A percentile compares a stretch with the other conserved stretches of the same genome.
phyloP scores from a whole-genome alignment of 2,888 invertebrate genomes.

The Limnephilus marmoratus region DNA sequence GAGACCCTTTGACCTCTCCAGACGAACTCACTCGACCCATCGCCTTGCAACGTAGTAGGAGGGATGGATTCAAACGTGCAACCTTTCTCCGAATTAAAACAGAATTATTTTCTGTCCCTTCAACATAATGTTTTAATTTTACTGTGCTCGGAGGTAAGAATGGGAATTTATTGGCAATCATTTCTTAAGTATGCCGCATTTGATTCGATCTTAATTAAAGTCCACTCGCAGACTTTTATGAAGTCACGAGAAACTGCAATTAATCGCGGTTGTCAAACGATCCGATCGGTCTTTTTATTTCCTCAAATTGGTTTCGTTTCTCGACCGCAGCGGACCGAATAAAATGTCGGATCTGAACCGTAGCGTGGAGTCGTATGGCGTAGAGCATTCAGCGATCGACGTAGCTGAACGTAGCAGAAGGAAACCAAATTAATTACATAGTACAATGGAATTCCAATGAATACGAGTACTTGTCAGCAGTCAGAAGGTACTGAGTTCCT shows the following conservation, averaged over 20 bases:
- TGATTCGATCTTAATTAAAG: neutral
- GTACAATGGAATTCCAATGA: neutral
- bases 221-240: neutral
- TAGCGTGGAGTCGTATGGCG: neutral
- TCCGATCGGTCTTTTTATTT: neutral
- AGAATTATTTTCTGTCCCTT: neutral
- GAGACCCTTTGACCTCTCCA: no score
- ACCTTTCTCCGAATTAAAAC: no score
- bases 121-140: neutral
- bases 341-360: neutral
- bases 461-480: neutral
- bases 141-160: neutral
- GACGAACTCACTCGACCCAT: no score
- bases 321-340: neutral
- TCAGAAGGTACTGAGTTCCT: neutral
- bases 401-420: neutral
- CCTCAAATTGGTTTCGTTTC: constrained; percentile 26
- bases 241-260: constrained; percentile 14
- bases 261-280: constrained; percentile 11
- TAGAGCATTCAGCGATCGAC: neutral
- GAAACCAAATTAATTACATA: neutral
- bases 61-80: no score
- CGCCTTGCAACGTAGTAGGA: no score
- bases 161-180: neutral
- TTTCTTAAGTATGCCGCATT: neutral